Evolutionary conservation across 2,797 vertebrate genomes (phyloP).

Genomic region (Euphonia xanthogaster): DNA sequence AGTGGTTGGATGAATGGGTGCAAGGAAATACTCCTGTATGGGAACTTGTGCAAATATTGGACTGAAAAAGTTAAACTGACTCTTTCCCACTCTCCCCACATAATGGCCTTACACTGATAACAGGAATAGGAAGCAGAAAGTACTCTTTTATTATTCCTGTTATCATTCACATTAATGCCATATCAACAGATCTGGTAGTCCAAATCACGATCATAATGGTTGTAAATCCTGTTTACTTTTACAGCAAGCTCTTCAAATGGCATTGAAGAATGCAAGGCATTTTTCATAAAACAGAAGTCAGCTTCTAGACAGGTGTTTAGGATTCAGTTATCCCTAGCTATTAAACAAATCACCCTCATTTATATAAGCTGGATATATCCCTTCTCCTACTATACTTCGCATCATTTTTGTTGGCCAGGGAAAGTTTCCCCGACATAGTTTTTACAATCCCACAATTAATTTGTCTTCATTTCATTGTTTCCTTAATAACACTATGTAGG

Average conservation of each 20-base stretch:
- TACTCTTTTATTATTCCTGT: not conserved
- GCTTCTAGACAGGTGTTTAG: not conserved
- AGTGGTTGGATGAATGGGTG: not conserved
- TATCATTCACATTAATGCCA: not conserved
- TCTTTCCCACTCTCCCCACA: not conserved
- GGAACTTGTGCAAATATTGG: not conserved
- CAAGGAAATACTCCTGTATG: fast-evolving
- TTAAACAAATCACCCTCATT: not conserved
- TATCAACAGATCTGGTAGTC: not conserved
- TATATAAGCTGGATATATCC: not conserved
- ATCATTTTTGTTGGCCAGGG: not conserved
- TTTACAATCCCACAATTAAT: conserved; percentile 39
- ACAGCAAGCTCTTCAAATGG: not conserved
- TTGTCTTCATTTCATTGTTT: conserved; percentile 41
- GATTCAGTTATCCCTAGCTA: not conserved
- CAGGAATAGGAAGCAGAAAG: not conserved
- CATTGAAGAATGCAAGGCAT: not conserved
- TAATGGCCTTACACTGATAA: not conserved
- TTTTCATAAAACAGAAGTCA: not conserved
- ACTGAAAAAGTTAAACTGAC: not conserved
- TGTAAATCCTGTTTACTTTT: not conserved
- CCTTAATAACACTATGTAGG: conserved; percentile 3
- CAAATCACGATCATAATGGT: not conserved
- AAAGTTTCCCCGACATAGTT: not conserved
- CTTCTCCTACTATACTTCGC: not conserved